Evolutionary conservation across 2,888 invertebrate species (phyloP), one percentile per base, ranked within the genome.

Genomic region (Stramonita haemastoma): DNA sequence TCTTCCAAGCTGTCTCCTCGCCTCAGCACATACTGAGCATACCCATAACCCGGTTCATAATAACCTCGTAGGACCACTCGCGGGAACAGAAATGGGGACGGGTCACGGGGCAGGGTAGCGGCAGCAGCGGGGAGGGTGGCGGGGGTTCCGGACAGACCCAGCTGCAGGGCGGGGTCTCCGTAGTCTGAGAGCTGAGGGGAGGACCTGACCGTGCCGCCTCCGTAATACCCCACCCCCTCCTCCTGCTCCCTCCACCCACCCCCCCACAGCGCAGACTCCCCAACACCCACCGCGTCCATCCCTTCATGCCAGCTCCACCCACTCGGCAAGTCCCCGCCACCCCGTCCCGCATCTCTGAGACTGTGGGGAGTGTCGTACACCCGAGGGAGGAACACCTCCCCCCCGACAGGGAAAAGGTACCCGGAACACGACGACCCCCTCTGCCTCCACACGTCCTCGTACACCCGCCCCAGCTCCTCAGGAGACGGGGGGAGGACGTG

Each of bases 31-130:
- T 66, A 86, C 86, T 86, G 60, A 19, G 86, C 60, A 22, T 86
- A 66, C 32, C 86, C 84, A 22, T 66, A 32, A 0, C 32, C 34
- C 15, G 86, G 86, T 19, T 86, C 86, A 66, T 86, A 86, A 17
- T 32, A 29, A 19, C 86, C 86, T 5, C 86, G 86, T 19, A 86
- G 32, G 86, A 86, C 86, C 11, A 86, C 66, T 22, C 66, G 29
- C 22, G 86, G 86, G 1, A 86, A 57, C 1, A 26, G 0, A 34
- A 86, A 86, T 32, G 86, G 84, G 11, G 66, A 29, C 13, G 19
- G 17, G 57, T 81, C 81, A 15, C 6, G 26, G 11, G 34, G 11
- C 4, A 46, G 46, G 46, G 2, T 22, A 19, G 8, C 15, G 34
- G 36, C 15, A 34, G 36, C 22, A 19, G 34, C 8, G 81, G 29